Base-by-base conservation (phyloP, 2,113 vertebrate species). In the Emydocephalus ijimae region DNA sequence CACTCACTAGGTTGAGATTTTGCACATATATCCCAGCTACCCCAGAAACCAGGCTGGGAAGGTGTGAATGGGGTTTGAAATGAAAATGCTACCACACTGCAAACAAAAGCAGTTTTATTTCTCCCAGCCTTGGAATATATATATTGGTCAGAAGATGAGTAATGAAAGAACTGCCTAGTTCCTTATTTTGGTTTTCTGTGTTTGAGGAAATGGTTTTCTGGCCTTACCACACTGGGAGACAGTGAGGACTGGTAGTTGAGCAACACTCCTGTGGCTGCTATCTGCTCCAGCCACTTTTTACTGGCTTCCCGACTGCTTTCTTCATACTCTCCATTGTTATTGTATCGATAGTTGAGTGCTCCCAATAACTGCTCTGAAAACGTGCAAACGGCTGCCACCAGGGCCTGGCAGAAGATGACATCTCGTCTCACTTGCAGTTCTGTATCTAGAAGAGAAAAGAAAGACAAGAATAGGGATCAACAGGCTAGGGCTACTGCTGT, bases 251-350 rank as follows among this genome's bases (percentile, higher is more conserved):
- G 99, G 96, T 98, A 99, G 97, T 98, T 98, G 74, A 99, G 96
- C 48, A 99, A 96, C 94, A 98, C 98, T 0, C 99, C 99, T 0
- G 99, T 99, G 96, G 97, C 98, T 0, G 99, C 98, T 91, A 99
- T 98, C 96, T 99, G 99, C 96, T 99, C 99, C 95, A 99, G 97
- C 99, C 99, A 99, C 96, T 99, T 99, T 95, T 98, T 98, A 97
- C 99, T 99, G 97, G 99, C 99, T 0, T 99, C 99, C 55, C 98
- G 98, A 97, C 99, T 97, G 96, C 98, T 99, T 89, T 99, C 99
- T 92, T 99, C 99, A 0, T 99, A 99, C 89, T 99, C 99, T 89
- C 99, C 99, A 0, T 98, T 98, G 94, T 99, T 99, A 97, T 99
- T 99, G 97, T 98, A 99, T 43, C 99, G 98, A 54, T 97, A 98